Percentiles rank a stretch among this genome's conserved stretches.
Evolutionary conservation across 2,113 vertebrate genomes (phyloP).

Genomic region (Zosterops hypoxanthus): DNA sequence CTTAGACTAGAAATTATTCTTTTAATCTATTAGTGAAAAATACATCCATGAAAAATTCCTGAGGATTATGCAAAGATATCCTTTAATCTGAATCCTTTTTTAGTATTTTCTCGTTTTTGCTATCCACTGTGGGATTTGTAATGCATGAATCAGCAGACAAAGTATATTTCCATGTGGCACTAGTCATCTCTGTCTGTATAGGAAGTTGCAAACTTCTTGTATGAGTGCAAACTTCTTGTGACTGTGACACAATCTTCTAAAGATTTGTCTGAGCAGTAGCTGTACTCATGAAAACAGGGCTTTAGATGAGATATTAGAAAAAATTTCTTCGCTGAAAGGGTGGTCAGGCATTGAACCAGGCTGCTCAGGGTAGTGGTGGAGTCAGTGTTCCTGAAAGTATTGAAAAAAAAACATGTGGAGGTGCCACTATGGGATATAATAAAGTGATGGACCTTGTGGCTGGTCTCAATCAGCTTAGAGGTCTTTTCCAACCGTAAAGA

Average conservation of each 20-base stretch:
- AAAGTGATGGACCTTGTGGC: background rate
- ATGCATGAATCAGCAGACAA: slow-evolving; percentile 57
- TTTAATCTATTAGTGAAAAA: slow-evolving; percentile 5
- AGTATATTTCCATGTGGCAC: background rate
- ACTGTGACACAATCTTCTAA: slow-evolving; percentile 49
- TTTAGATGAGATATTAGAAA: background rate
- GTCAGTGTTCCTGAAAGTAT: background rate
- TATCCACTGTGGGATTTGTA: slow-evolving; percentile 73
- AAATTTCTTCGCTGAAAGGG: background rate
- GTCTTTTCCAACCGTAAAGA: background rate
- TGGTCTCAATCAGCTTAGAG: background rate
- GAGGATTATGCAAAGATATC: background rate
- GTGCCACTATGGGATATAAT: background rate
- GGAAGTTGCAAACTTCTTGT: slow-evolving; percentile 30
- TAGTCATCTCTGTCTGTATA: background rate
- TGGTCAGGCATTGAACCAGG: background rate
- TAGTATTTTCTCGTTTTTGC: slow-evolving; percentile 58
- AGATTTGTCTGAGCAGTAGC: slow-evolving; percentile 63
- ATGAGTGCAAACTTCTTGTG: background rate
- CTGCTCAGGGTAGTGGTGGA: background rate
- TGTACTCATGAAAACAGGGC: background rate
- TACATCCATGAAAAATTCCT: slow-evolving; percentile 12
- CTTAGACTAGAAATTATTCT: slow-evolving; percentile 42
- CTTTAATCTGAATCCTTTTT: slow-evolving; percentile 38
- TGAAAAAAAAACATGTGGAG: background rate